These are phyloP conservation scores for Operophtera brumata DNA, from an alignment of 2,888 invertebrate genomes.

Conservation along the genomic window DNA sequence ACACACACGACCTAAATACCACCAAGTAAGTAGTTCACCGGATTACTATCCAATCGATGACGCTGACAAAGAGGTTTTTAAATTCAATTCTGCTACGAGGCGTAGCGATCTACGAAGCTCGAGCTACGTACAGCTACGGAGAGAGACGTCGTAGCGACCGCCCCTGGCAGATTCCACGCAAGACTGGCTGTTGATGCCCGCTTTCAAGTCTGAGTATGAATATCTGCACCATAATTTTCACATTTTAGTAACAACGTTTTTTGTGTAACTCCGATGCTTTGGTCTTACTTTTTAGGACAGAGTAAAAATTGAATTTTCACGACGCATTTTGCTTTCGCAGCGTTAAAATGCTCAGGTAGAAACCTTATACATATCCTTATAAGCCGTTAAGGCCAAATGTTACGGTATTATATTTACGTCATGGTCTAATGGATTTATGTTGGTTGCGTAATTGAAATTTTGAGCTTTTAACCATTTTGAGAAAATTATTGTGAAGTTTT, in stretches of 20 bases:
- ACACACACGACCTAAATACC: slow-evolving; percentile 18
- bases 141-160: slow-evolving; percentile 61
- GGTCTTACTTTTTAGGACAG: slow-evolving; percentile 8
- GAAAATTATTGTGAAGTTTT: too few species aligned
- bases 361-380: too few species aligned
- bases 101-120: slow-evolving; percentile 32
- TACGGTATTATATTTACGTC: slow-evolving; percentile 34
- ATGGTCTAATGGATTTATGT: slow-evolving; percentile 33
- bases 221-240: slow-evolving; percentile 39
- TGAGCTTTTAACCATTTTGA: too few species aligned
- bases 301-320: slow-evolving; percentile 34
- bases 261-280: slow-evolving; percentile 36
- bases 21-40: slow-evolving; percentile 23
- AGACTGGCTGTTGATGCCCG: slow-evolving; percentile 50
- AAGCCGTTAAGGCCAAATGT: slow-evolving; percentile 34
- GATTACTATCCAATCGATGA: slow-evolving; percentile 23
- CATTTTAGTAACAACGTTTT: slow-evolving; percentile 36
- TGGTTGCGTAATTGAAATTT: not conserved
- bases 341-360: slow-evolving; percentile 32
- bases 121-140: slow-evolving; percentile 30
- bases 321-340: slow-evolving; percentile 21
- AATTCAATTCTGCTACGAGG: slow-evolving; percentile 35
- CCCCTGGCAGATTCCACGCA: slow-evolving; percentile 43
- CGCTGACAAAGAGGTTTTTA: slow-evolving; percentile 33
- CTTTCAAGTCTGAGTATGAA: slow-evolving; percentile 20